phyloP scores from a whole-genome alignment of 30 jellyfish, hydroid and myxozoan species.

The Pseudorhiza aurosa region DNA sequence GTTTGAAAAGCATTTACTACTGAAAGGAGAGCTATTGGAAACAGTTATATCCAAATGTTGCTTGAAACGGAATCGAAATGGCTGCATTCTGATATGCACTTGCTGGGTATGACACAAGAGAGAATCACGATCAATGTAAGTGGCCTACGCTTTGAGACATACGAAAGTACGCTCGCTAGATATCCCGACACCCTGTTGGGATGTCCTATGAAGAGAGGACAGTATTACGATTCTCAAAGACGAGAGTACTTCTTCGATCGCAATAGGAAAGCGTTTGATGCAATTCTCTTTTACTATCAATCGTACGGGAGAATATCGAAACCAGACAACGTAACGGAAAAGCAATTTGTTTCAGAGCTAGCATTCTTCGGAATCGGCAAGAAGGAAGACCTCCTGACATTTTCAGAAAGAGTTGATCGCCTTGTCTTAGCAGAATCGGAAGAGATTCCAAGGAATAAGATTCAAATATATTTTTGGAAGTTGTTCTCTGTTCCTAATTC shows the following conservation, averaged over 20 bases:
- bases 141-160: slow-evolving; percentile 82
- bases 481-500: slow-evolving; percentile 50
- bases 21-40: background rate
- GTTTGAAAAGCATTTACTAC: background rate
- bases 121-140: slow-evolving; percentile 76
- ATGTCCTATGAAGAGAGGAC: slow-evolving; percentile 42
- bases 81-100: background rate
- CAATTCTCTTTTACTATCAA: slow-evolving; percentile 81
- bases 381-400: slow-evolving; percentile 31
- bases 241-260: slow-evolving; percentile 73
- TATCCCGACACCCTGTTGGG: slow-evolving; percentile 87
- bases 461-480: slow-evolving; percentile 45
- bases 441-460: slow-evolving; percentile 39
- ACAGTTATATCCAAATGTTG: slow-evolving; percentile 7
- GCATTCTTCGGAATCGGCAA: slow-evolving; percentile 71
- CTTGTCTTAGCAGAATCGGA: slow-evolving; percentile 47
- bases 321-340: slow-evolving; percentile 73
- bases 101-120: slow-evolving; percentile 4
- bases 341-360: slow-evolving; percentile 59
- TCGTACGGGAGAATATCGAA: slow-evolving; percentile 70
- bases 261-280: slow-evolving; percentile 76
- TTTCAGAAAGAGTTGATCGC: slow-evolving; percentile 73
- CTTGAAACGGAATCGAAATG: slow-evolving; percentile 1
- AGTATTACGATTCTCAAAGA: slow-evolving; percentile 52
- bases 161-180: slow-evolving; percentile 81